Conservation (phyloP, 2,888 invertebrate genomes). For the Meiosimyza decipiens region DNA sequence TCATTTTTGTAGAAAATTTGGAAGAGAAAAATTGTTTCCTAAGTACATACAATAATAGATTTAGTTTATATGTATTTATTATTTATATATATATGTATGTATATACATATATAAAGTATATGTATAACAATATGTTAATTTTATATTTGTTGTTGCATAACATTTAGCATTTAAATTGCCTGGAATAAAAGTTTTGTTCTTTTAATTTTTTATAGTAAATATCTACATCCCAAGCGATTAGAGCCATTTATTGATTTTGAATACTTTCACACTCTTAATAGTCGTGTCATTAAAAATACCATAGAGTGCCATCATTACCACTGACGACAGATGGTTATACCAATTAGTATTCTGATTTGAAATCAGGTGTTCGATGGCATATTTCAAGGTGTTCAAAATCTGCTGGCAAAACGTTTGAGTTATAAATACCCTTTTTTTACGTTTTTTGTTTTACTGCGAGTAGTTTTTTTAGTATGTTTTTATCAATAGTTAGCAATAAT, state of each 20-base stretch:
- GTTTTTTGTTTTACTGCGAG: neutral
- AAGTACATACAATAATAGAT: slow-evolving; percentile 15
- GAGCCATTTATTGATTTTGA: too few species aligned
- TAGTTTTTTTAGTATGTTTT: slow-evolving; percentile 1
- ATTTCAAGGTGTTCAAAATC: too few species aligned
- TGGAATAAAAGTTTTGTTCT: neutral
- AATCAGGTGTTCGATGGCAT: too few species aligned
- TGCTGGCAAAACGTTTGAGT: too few species aligned
- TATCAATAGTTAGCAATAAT: slow-evolving; percentile 23
- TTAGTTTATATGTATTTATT: slow-evolving; percentile 17
- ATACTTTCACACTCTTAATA: too few species aligned
- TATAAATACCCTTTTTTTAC: too few species aligned
- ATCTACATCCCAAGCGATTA: too few species aligned
- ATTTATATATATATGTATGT: slow-evolving; percentile 32
- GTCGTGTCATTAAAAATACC: too few species aligned
- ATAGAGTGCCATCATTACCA: too few species aligned
- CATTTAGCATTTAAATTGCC: slow-evolving; percentile 18
- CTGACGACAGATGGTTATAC: too few species aligned
- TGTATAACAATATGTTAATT: slow-evolving; percentile 35
- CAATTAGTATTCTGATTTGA: too few species aligned
- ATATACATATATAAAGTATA: slow-evolving; percentile 39
- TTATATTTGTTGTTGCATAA: slow-evolving; percentile 37
- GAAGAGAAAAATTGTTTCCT: slow-evolving; percentile 50
- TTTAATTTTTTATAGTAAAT: neutral
- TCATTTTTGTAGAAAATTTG: slow-evolving; percentile 47